Evolutionary conservation across 2,888 invertebrate genomes (phyloP), one percentile per base, ranked within the genome.

Genomic region (Polydrusus cervinus): DNA sequence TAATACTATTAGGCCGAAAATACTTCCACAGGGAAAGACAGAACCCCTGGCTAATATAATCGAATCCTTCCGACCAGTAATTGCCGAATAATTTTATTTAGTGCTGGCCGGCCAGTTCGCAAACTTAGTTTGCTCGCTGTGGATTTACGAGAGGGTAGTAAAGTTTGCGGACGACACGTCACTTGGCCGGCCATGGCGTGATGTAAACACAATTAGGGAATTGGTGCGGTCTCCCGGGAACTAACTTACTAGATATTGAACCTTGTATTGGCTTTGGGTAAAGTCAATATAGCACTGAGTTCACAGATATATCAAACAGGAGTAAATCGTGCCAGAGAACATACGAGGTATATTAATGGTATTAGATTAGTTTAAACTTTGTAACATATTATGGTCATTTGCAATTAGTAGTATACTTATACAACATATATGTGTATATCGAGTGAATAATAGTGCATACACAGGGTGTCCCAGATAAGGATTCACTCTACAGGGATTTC

Each of bases 111-210:
- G 60, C 45, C 34, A 67, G 75, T 60, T 66, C 66, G 60, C 61
- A 71, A 75, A 75, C 75, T 75, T 66, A 75, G 75, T 75, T 75
- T 47, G 38, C 49, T 38, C 53, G 45, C 43, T 51, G 45, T 38
- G 55, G 60, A 53, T 75, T 70, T 71, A 60, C 66, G 61, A 70
- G 9, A 61, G 75, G 71, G 67, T 57, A 71, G 75, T 75, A 75
- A 75, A 74, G 66, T 71, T 78, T 71, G 76, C 69, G 75, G 78
- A 80, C 80, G 81, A 81, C 81, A 80, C 79, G 79, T 78, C 80
- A 76, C 77, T 74, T 77, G 80, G 79, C 76, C 77, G 74, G 78
- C 68, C 72, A 55, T 60, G 40, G 76, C 75, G 78, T 79, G 79
- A 79, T 79, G 78, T 79, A 79, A 79, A 79, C 78, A 78, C 77